Conservation (phyloP, 2,888 invertebrate species). For the Orthonychiurus folsomi region DNA sequence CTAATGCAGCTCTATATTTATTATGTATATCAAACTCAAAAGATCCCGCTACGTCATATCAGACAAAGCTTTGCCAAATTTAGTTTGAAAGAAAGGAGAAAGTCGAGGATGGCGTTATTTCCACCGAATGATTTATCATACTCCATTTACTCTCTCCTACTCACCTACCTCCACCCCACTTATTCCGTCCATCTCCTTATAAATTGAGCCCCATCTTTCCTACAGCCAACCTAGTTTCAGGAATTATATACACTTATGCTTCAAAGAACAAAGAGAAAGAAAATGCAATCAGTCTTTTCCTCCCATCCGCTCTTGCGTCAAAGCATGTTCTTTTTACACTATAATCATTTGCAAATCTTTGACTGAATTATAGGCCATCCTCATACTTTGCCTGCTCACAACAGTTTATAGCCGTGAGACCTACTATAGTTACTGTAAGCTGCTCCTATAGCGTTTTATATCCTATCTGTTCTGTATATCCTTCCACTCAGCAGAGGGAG, state of each 20-base stretch:
- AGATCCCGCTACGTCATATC: too few relatives aligned
- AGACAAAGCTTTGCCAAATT: too few relatives aligned
- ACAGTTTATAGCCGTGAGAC: too few relatives aligned
- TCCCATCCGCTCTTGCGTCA: conserved; percentile 15
- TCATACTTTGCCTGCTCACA: neutral
- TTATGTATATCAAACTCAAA: too few relatives aligned
- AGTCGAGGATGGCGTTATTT: conserved; percentile 19
- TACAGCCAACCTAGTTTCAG: conserved; percentile 10
- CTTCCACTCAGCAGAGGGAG: too few relatives aligned
- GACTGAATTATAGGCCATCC: neutral
- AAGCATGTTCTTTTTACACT: conserved; percentile 8
- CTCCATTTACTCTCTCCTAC: conserved; percentile 21
- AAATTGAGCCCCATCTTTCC: conserved; percentile 22
- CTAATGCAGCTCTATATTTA: too few relatives aligned
- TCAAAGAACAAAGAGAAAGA: conserved; percentile 26
- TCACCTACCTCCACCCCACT: conserved; percentile 18
- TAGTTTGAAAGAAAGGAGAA: too few relatives aligned
- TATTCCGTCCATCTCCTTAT: too few relatives aligned
- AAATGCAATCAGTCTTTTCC: conserved; percentile 24
- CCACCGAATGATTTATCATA: conserved; percentile 27
- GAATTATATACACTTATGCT: conserved; percentile 27
- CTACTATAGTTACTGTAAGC: too few relatives aligned
- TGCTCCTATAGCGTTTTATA: too few relatives aligned
- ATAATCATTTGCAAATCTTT: neutral
- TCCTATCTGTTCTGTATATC: too few relatives aligned